These are phyloP conservation scores for Mellivora capensis DNA, from an alignment of 2,113 vertebrate species.

Conservation along the genomic window DNA sequence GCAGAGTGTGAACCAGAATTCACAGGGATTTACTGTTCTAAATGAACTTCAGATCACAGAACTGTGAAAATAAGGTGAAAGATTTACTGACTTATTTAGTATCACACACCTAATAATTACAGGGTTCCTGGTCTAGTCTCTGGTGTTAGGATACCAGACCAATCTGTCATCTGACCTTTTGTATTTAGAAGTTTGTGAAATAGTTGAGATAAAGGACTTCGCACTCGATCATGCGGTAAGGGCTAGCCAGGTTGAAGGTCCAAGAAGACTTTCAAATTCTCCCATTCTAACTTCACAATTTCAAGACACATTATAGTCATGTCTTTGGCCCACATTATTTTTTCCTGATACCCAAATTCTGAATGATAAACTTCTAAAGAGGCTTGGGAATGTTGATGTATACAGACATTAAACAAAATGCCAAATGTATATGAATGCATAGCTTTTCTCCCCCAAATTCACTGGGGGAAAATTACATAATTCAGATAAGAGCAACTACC, in stretches of 20 bases:
- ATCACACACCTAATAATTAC: neutral
- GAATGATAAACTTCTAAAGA: neutral
- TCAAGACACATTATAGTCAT: neutral
- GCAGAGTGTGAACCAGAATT: neutral
- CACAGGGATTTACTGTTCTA: neutral
- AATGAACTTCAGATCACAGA: neutral
- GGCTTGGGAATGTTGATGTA: neutral
- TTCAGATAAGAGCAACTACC: neutral
- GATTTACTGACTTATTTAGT: neutral
- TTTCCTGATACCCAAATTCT: neutral
- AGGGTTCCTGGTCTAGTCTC: neutral
- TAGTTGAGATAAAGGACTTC: neutral
- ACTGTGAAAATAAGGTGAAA: neutral
- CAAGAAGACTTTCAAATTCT: neutral
- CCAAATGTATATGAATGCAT: neutral
- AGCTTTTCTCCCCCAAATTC: neutral
- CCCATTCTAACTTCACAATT: neutral
- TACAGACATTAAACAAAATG: neutral
- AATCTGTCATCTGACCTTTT: neutral
- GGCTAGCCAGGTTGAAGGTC: neutral
- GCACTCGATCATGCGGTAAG: neutral
- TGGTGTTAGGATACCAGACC: neutral
- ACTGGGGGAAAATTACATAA: neutral
- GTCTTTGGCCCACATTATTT: neutral
- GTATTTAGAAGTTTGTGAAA: neutral